Evolutionary conservation across 64 coral and sea anemone species (phyloP), one percentile per base, ranked within the genome.

Genomic region (Acropora yongei): DNA sequence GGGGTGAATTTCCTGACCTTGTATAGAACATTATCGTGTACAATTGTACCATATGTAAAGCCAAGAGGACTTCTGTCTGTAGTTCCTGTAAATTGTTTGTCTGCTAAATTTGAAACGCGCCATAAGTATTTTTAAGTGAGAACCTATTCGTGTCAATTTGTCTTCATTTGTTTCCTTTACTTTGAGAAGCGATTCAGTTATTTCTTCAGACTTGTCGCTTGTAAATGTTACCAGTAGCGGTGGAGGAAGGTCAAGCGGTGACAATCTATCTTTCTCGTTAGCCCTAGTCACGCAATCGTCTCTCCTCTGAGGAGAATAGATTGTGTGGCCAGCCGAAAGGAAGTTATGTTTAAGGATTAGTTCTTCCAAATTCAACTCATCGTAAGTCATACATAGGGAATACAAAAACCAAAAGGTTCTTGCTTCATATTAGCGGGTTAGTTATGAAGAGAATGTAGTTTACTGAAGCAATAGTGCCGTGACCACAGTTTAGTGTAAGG

Each of bases 1-100:
- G 30, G 30, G 46, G n/a, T 71, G 8, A 68, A 68, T 66, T 55
- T 55, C 51, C 51, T 55, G 1, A 44, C 39, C 46, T 13, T 84
- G 44, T 68, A 45, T 19, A 18, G 10, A 84, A 30, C 14, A 30
- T 84, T 68, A 84, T 55, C 6, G 5, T 85, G 82, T 85, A 85
- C 82, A 71, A 85, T 85, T 85, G 44, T 69, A 69, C 61, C 43
- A 69, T 85, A 69, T 71, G 44, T 67, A 49, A 44, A 82, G 79
- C 49, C 55, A 68, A 7, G 16, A 48, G 17, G 18, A n/a, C 10
- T 45, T 41, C 1, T 14, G 6, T 20, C 47, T 18, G n/a, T 53
- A 48, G 44, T 71, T 69, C 5, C 51, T 55, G 82, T 85, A 85
- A 71, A 85, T 69, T 85, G 82, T 71, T 68, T 68, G 16, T 4